These are phyloP conservation scores for Machaerirhynchus nigripectus DNA, from an alignment of 2,113 vertebrate species.

Conservation along the genomic window DNA sequence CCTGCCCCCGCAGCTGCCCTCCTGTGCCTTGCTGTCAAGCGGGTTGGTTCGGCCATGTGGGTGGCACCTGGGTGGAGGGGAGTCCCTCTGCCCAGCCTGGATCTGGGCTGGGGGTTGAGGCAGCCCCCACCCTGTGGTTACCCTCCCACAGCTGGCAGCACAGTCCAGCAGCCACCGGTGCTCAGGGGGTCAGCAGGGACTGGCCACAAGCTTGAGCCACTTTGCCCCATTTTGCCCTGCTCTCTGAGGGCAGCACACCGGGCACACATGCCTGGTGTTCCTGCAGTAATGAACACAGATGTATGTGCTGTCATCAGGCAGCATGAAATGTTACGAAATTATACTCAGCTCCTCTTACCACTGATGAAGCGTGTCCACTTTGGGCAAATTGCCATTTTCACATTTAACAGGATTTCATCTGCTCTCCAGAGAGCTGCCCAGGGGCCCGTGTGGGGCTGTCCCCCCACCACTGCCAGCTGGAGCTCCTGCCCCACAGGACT, in stretches of 20 bases:
- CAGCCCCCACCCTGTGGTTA: accelerated
- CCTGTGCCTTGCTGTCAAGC: not conserved
- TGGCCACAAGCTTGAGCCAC: not conserved
- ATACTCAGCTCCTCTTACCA: not conserved
- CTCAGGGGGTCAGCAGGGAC: not conserved
- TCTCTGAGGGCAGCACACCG: accelerated
- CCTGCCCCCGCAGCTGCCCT: not conserved
- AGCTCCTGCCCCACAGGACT: accelerated
- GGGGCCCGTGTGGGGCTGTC: not conserved
- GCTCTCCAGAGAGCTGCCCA: not conserved
- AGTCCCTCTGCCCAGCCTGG: accelerated
- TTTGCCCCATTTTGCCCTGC: not conserved
- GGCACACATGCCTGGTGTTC: accelerated
- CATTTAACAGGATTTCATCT: not conserved
- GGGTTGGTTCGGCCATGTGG: not conserved
- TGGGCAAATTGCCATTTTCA: not conserved
- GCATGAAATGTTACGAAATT: not conserved
- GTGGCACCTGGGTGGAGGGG: not conserved
- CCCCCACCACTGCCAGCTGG: not conserved
- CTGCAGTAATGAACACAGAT: not conserved
- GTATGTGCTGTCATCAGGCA: not conserved
- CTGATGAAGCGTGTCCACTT: not conserved
- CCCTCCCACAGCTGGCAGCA: not conserved
- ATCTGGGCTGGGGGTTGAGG: accelerated
- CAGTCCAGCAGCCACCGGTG: not conserved